Conservation (phyloP, 1,140 invertebrate genomes). For the Dufourea novaeangliae region DNA sequence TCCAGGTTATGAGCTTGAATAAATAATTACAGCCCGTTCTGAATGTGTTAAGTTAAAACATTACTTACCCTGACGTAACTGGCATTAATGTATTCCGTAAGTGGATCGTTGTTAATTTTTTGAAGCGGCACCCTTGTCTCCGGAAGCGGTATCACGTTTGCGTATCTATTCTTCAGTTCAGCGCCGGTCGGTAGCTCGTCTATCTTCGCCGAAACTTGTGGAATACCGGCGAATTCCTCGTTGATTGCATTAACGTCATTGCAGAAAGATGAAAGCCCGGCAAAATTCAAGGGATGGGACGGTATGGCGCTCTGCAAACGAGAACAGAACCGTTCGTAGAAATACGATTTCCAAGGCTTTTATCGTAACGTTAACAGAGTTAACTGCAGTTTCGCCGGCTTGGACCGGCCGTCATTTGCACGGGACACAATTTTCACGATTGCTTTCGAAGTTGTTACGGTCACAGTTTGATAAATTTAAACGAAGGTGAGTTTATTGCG, state of each 20-base stretch:
- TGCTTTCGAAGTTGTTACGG: constrained; percentile 5
- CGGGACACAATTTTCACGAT: neutral
- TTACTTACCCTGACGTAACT: constrained; percentile 90
- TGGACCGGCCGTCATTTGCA: neutral
- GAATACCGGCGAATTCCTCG: constrained; percentile 90
- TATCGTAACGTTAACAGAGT: neutral
- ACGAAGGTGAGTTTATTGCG: neutral
- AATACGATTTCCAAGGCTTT: neutral
- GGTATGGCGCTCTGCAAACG: constrained; percentile 84
- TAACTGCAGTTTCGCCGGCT: neutral
- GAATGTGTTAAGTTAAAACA: neutral
- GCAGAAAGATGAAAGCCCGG: constrained; percentile 88
- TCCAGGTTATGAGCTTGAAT: too few relatives aligned
- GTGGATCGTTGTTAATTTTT: constrained; percentile 86
- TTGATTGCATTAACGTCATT: constrained; percentile 87
- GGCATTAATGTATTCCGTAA: constrained; percentile 95
- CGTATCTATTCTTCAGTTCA: constrained; percentile 95
- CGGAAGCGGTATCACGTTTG: constrained; percentile 95
- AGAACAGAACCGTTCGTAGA: constrained; percentile 14
- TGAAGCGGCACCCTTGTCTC: constrained; percentile 91
- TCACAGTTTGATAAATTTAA: constrained; percentile 1
- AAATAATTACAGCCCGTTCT: too few relatives aligned
- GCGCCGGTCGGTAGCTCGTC: constrained; percentile 92
- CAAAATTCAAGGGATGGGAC: constrained; percentile 88
- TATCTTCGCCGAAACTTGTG: constrained; percentile 87